These are phyloP conservation scores for Lithophane ornitopus DNA, from an alignment of 2,888 invertebrate genomes.

Conservation along the genomic window DNA sequence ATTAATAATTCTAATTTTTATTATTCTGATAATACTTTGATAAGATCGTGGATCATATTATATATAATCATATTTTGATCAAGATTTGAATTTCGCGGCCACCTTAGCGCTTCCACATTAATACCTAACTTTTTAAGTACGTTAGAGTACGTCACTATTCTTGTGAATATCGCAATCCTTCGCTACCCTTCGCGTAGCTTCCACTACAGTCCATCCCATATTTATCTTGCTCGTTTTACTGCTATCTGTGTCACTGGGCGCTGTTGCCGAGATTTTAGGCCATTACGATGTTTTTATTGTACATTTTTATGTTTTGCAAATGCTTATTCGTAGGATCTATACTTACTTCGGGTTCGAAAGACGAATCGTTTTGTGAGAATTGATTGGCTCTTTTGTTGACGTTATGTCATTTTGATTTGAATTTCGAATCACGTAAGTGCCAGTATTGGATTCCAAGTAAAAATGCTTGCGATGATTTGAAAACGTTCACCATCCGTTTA, in stretches of 20 bases:
- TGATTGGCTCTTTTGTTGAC: slow-evolving; percentile 56
- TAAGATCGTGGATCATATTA: no score
- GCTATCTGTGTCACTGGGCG: slow-evolving; percentile 71
- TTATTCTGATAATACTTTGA: no score
- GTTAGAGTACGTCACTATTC: no score
- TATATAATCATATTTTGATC: no score
- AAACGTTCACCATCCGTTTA: background rate
- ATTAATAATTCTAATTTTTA: no score
- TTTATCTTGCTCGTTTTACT: slow-evolving; percentile 74
- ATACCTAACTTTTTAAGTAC: no score
- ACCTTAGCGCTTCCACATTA: no score
- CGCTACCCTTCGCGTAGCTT: slow-evolving; percentile 54
- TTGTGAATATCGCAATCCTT: background rate
- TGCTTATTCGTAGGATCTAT: slow-evolving; percentile 55
- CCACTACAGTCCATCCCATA: slow-evolving; percentile 45
- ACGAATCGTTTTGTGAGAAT: slow-evolving; percentile 41
- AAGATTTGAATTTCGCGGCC: no score
- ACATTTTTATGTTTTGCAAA: slow-evolving; percentile 63
- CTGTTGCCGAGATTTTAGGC: slow-evolving; percentile 60
- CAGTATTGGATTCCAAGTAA: slow-evolving; percentile 8
- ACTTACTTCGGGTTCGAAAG: slow-evolving; percentile 45
- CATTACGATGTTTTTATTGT: slow-evolving; percentile 64
- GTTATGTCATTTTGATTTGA: slow-evolving; percentile 41
- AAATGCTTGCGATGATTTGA: background rate
- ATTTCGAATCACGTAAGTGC: slow-evolving; percentile 21